These are phyloP conservation scores for Nomada fabriciana DNA, from an alignment of 2,888 invertebrate genomes.

Conservation along the genomic window DNA sequence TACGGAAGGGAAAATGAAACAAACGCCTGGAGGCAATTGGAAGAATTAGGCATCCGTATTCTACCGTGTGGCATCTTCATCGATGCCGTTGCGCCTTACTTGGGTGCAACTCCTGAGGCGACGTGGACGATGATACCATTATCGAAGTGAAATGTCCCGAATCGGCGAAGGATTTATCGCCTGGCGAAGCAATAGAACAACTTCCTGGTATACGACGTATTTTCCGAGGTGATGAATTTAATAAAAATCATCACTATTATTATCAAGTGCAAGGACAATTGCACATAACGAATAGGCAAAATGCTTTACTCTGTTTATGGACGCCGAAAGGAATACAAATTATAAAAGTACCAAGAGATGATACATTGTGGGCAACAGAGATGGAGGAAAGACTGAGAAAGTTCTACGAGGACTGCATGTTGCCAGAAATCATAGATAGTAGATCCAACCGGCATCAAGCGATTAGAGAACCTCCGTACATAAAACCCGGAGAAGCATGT, in stretches of 20 bases:
- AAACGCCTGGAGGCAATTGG: background rate
- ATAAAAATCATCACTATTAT: background rate
- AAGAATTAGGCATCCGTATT: background rate
- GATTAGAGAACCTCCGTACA: background rate
- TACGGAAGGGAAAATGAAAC: no score
- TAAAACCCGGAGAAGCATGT: background rate
- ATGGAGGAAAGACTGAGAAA: no score
- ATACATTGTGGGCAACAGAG: no score
- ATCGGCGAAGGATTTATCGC: no score
- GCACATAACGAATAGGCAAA: background rate
- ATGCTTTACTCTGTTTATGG: no score
- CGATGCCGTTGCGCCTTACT: constrained; percentile 8
- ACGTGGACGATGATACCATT: constrained; percentile 5
- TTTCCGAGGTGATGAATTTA: background rate
- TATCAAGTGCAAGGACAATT: background rate
- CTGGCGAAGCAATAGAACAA: background rate
- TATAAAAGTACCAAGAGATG: no score
- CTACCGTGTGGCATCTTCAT: background rate
- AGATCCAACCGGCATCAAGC: background rate
- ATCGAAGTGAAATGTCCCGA: constrained; percentile 1
- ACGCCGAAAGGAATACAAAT: no score
- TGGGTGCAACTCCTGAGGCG: constrained; percentile 8
- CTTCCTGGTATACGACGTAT: background rate
- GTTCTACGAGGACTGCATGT: background rate
- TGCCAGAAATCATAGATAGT: no score